Conservation (phyloP, 2,113 vertebrate species). For the Laticauda laticaudata region DNA sequence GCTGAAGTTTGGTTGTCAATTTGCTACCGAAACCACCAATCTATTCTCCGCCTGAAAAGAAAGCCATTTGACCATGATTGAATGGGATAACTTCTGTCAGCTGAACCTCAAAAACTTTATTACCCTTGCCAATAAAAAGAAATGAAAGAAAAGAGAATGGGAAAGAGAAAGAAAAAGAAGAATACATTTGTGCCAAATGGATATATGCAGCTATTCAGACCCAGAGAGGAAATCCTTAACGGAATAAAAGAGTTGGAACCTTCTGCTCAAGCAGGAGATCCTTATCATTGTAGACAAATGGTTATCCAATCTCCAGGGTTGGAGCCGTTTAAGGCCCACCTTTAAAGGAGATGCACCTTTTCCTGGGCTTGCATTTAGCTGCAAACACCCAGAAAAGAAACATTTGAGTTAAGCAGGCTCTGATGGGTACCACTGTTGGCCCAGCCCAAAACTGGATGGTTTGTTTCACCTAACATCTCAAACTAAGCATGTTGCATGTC, state of each 20-base stretch:
- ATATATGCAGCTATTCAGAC: not conserved
- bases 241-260: too few relatives aligned
- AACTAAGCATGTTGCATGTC: too few relatives aligned
- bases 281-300: too few relatives aligned
- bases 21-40: not conserved
- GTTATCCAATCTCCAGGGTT: too few relatives aligned
- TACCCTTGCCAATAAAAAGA: not conserved
- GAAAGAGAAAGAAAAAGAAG: not conserved
- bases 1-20: not conserved
- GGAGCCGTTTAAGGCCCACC: too few relatives aligned
- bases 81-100: not conserved
- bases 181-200: not conserved
- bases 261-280: too few relatives aligned
- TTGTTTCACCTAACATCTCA: too few relatives aligned
- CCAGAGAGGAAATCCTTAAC: not conserved
- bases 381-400: not conserved
- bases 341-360: not conserved
- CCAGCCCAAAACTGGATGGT: too few relatives aligned
- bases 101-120: not conserved
- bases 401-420: not conserved
- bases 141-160: not conserved
- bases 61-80: not conserved
- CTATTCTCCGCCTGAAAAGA: not conserved
- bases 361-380: not conserved
- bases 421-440: not conserved